These are phyloP conservation scores for Drosophila tropicalis DNA, from an alignment of 1,140 invertebrate genomes.

Conservation along the genomic window DNA sequence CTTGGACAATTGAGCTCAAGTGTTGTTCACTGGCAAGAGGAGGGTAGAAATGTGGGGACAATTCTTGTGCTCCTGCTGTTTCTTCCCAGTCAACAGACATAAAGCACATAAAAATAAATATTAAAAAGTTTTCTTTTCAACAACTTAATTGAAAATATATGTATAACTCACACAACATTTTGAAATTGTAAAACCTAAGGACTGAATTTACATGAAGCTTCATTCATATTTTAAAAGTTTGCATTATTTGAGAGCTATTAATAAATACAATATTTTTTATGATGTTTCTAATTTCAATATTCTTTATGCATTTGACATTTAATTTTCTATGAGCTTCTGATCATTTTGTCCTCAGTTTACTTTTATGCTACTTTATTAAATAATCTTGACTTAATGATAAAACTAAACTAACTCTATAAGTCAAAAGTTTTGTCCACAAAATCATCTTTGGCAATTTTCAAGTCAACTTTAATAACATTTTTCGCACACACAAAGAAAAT, in stretches of 20 bases:
- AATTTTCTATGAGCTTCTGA: too few relatives aligned
- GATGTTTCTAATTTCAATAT: too few relatives aligned
- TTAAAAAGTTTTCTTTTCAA: conserved; percentile 20
- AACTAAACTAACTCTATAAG: background rate
- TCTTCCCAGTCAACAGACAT: background rate
- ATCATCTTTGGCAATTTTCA: conserved; percentile 7
- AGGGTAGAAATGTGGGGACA: background rate
- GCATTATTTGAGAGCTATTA: too few relatives aligned
- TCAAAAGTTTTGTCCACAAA: conserved; percentile 3
- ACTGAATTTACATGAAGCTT: too few relatives aligned
- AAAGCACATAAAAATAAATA: conserved; percentile 9
- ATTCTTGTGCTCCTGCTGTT: conserved; percentile 24
- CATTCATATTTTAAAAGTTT: too few relatives aligned
- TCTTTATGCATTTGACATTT: too few relatives aligned
- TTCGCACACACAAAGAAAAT: conserved; percentile 2
- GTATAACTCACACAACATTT: background rate
- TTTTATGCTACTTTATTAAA: background rate
- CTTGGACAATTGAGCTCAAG: conserved; percentile 77
- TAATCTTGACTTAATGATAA: background rate
- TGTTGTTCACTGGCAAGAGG: conserved; percentile 31
- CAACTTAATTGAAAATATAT: conserved; percentile 14
- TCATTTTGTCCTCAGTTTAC: too few relatives aligned
- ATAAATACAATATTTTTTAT: too few relatives aligned
- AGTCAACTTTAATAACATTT: conserved; percentile 19
- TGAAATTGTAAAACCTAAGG: too few relatives aligned